Evolutionary conservation across 37 sponge, comb jelly and placozoan genomes (phyloP), one percentile per base, ranked within the genome.

Genomic region (Mnemiopsis leidyi): DNA sequence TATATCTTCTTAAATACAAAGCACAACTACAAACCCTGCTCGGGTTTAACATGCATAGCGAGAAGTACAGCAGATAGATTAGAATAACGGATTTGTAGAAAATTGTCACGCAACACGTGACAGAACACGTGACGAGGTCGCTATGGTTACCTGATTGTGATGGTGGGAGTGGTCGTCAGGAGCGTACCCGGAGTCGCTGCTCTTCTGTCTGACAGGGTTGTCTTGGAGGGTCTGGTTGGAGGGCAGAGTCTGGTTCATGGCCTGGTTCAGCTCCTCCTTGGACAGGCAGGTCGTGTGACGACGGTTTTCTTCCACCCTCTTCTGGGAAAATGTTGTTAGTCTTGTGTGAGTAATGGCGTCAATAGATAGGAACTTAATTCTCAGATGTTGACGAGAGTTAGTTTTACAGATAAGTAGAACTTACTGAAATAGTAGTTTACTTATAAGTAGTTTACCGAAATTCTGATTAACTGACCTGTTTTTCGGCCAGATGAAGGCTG

Each of bases 211-310:
- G 25, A 85, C 61, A 85, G 90, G 90, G 61, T 85, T 85, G 61
- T 85, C 90, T 25, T 85, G 90, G 0, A 85, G 40, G 1, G 79
- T 77, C 79, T 77, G 79, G 36, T 77, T 77, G 79, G 79, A 28
- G 36, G 79, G 79, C 7, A 77, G 79, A 36, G 79, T 77, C 79
- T 77, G 79, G 79, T 77, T 77, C 0, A 85, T 85, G 61, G 90
- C 90, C 90, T 85, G 61, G 61, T 85, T 85, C 90, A 85, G 30
- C 90, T 85, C 90, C 90, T 85, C 90, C 61, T 85, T 38, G 0
- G 90, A 85, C 29, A 85, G 61, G 39, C 90, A 85, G 26, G 90
- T 85, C 16, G 90, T 85, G 61, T 85, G 90, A 7, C 90, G 90
- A 0, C 90, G 40, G 30, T 85, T 85, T 37, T 85, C 90, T 40